Evolutionary conservation across 2,888 invertebrate genomes (phyloP), one percentile per base, ranked within the genome.

Genomic region (Vandiemenella viatica): DNA sequence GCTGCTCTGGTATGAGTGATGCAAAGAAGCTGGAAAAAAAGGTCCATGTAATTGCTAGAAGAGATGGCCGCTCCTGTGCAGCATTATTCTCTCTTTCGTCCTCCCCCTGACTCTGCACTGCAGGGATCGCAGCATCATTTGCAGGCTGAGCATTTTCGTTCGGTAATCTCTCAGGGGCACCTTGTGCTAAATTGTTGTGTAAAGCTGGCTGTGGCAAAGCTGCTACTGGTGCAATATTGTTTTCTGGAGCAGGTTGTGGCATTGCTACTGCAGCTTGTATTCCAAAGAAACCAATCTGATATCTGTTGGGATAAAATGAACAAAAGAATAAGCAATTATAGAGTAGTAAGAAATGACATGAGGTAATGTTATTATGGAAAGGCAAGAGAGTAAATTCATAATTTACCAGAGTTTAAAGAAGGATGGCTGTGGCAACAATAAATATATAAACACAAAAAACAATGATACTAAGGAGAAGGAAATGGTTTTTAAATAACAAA

Each of bases 1-100:
- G 90, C 56, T 85, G 83, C 62, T 93, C 91, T 0, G 96, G 96
- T 64, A 96, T 81, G 48, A 97, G 72, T 1, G 95, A 96, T 8
- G 92, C 81, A 65, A 96, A 91, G 68, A 96, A 95, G 2, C 92
- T 85, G 1, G 88, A 80, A 57, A 96, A 79, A 66, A 95, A 88
- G 62, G 89, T 89, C 83, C 89, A 88, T 18, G 86, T 78, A 17
- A 89, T 75, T 42, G 83, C 80, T 54, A 89, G 67, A 52, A 83
- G 66, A 52, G 82, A 74, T 43, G 79, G 77, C 59, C 75, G 66
- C 16, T 51, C 52, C 15, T 49, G 46, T 26, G 50, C 37, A 22
- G 50, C 53, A 13, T 43, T 51, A 37, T 52, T 50, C n/a, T n/a
- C n/a, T n/a, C n/a, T n/a, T n/a, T n/a, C n/a, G n/a, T n/a, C n/a